Percentiles rank a stretch among this genome's conserved stretches.
phyloP scores from a whole-genome alignment of 1,140 invertebrate species.

The Pomacea maculata region DNA sequence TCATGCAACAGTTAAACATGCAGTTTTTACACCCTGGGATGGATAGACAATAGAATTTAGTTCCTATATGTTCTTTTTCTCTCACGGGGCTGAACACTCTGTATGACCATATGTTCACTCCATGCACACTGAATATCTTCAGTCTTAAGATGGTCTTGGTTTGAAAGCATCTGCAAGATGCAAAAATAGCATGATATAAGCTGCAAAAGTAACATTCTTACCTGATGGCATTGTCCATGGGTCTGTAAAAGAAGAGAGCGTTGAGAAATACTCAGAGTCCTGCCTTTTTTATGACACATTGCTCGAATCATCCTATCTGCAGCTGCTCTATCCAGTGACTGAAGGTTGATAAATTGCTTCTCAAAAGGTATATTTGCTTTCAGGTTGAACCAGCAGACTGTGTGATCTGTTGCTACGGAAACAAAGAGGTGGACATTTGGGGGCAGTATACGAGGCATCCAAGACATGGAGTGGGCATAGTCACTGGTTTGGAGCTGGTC shows the following conservation, averaged over 20 bases:
- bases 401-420: conserved; percentile 49
- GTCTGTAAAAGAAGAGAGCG: conserved; percentile 29
- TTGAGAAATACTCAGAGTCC: conserved; percentile 42
- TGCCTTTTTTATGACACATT: conserved; percentile 23
- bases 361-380: conserved; percentile 13
- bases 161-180: too few species aligned
- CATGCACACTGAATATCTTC: too few species aligned
- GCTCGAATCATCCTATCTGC: conserved; percentile 36
- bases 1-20: too few species aligned
- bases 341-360: conserved; percentile 38
- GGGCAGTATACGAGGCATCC: conserved; percentile 55
- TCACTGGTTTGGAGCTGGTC: conserved; percentile 51
- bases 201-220: neutral
- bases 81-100: too few species aligned
- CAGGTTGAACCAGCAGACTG: conserved; percentile 31
- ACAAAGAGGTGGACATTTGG: conserved; percentile 75
- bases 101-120: too few species aligned
- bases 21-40: too few species aligned
- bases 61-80: too few species aligned
- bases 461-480: conserved; percentile 47
- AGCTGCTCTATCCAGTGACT: conserved; percentile 24
- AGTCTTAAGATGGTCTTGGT: too few species aligned
- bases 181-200: too few species aligned
- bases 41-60: too few species aligned
- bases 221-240: conserved; percentile 3